Base-by-base conservation (phyloP, 2,888 invertebrate genomes). In the Tubiluchus corallicola region DNA sequence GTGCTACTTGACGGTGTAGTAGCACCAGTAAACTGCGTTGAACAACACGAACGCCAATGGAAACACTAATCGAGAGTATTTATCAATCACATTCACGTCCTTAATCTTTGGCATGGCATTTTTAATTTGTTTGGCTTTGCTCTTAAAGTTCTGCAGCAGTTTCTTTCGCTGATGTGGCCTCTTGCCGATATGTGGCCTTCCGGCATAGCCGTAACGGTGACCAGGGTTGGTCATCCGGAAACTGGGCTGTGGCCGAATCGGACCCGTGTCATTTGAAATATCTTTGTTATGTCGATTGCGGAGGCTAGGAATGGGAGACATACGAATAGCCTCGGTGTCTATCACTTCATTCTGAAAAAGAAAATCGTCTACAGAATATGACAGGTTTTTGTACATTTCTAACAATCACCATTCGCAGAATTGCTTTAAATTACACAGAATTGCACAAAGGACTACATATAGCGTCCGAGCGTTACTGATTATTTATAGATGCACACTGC, bases 31-130 rank as follows among this genome's bases (percentile, higher is more conserved):
- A 54, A 83, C 77, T 37, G 82, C 77, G 65, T 96, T 96, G 70
- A 96, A 96, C 53, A 90, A 69, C 58, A 92, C 74, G 65, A 96
- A 96, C 55, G 90, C 80, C 50, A 94, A 79, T 0, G 96, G 96
- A 65, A 96, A 96, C 50, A 92, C 74, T 57, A 96, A 78, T 54
- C 96, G 74, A 21, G 92, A 92, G 65, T 92, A 92, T 58, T 92
- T 92, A 68, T 96, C 96, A 59, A 96, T 94, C 53, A 92, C 78
- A 65, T 96, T 96, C 48, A 96, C 92, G 66, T 96, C 92, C 57
- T 88, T 81, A 53, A 96, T 88, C 68, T 80, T 82, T n/a, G 88
- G 88, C 74, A 88, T 77, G 46, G 49, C 46, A 29, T 76, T 59
- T 79, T 80, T 54, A 87, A 66, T 21, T 80, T 83, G n/a, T 78